Percentiles rank a stretch among this genome's conserved stretches.
These are phyloP conservation scores for Malurus cyaneus DNA, from an alignment of 2,113 vertebrate species.

Conservation along the genomic window DNA sequence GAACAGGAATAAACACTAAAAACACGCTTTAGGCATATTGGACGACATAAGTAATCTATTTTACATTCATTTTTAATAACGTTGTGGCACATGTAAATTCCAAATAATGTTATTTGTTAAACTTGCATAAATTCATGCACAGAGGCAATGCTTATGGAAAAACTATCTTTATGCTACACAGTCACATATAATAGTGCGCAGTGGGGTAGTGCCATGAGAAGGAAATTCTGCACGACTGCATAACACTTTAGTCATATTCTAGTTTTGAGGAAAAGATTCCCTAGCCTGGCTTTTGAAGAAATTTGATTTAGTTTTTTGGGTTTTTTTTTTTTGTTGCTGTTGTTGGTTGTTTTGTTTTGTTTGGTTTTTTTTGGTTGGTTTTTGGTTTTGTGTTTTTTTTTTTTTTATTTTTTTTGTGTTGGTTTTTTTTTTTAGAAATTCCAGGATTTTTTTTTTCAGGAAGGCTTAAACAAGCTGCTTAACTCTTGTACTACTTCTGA, in stretches of 20 bases:
- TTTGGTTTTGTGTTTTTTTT: no score
- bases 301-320: neutral
- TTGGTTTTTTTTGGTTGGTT: neutral
- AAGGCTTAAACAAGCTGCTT: neutral
- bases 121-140: neutral
- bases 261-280: neutral
- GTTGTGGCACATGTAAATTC: neutral
- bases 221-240: neutral
- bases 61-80: neutral
- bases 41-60: neutral
- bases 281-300: neutral
- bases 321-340: no score
- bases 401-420: no score
- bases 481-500: neutral
- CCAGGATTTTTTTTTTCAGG: no score
- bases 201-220: fast-evolving
- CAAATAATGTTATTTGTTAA: neutral
- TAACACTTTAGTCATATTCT: neutral
- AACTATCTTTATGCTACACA: neutral
- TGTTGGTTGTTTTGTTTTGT: no score
- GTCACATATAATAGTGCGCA: neutral
- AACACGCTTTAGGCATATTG: neutral
- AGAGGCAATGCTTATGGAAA: neutral
- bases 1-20: neutral
- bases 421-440: no score